phyloP scores from a whole-genome alignment of 2,888 invertebrate species.

The Oligia strigilis region DNA sequence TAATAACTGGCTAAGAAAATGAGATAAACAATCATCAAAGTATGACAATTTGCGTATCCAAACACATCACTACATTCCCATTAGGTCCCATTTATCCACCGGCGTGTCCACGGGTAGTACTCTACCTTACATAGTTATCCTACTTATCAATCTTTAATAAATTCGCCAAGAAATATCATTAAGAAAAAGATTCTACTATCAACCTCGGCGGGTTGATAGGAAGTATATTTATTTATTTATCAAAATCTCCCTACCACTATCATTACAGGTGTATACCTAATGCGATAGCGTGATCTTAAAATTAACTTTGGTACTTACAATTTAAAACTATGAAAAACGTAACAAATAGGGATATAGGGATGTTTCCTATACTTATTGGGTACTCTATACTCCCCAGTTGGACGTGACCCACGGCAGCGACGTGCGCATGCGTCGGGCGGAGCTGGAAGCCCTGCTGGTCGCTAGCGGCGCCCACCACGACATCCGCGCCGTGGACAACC shows the following conservation, averaged over 20 bases:
- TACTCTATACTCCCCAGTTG: slow-evolving; percentile 82
- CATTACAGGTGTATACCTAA: too few relatives aligned
- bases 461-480: slow-evolving; percentile 87
- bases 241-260: too few relatives aligned
- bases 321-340: too few relatives aligned
- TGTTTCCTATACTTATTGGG: slow-evolving; percentile 10
- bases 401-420: slow-evolving; percentile 95
- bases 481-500: slow-evolving; percentile 94
- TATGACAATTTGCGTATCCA: background rate
- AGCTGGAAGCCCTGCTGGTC: slow-evolving; percentile 92
- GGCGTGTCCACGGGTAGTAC: background rate
- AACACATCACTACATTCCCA: background rate
- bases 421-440: slow-evolving; percentile 94
- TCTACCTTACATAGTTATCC: background rate
- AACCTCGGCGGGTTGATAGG: background rate
- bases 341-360: background rate
- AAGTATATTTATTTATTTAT: too few relatives aligned
- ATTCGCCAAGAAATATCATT: background rate
- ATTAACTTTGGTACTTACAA: too few relatives aligned
- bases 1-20: slow-evolving; percentile 42
- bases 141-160: background rate
- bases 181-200: background rate
- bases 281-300: too few relatives aligned
- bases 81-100: background rate
- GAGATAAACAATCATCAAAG: background rate